These are phyloP conservation scores for Hedychridium roseum DNA, from an alignment of 2,888 invertebrate genomes.

Conservation along the genomic window DNA sequence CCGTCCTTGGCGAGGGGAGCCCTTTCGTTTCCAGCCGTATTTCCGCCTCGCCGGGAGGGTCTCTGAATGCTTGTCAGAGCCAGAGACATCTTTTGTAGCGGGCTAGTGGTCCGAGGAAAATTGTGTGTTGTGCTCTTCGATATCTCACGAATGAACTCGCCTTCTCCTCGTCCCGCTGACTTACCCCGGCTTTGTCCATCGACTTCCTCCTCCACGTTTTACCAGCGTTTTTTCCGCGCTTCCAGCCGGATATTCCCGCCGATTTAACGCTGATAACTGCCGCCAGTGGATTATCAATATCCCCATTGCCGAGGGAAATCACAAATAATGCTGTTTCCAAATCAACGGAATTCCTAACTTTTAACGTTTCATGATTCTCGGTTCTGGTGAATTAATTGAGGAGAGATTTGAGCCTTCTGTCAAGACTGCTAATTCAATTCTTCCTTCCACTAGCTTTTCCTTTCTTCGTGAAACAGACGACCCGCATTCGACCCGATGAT, in stretches of 20 bases:
- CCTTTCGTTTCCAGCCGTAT: constrained; percentile 28
- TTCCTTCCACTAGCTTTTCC: no score
- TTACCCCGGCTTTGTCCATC: background rate
- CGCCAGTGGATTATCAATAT: background rate
- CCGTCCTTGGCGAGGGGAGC: constrained; percentile 26
- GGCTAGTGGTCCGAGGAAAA: constrained; percentile 59
- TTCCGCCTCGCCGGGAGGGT: constrained; percentile 36
- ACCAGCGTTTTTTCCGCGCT: no score
- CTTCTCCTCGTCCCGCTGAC: constrained; percentile 12
- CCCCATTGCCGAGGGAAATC: no score
- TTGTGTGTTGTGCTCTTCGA: constrained; percentile 58
- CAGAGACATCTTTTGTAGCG: constrained; percentile 59
- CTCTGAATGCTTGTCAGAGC: constrained; percentile 60
- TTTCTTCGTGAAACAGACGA: no score
- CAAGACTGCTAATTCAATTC: no score
- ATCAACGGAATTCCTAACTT: no score
- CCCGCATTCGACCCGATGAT: no score
- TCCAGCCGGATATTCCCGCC: constrained; percentile 9
- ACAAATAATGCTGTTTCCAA: no score
- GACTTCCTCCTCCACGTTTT: constrained; percentile 3
- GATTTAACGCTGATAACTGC: constrained; percentile 6
- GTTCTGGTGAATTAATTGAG: no score
- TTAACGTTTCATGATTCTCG: no score
- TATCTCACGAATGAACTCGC: constrained; percentile 50
- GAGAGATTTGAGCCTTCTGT: no score